phyloP scores from a whole-genome alignment of 1,140 invertebrate genomes.

The Hypothenemus hampei region DNA sequence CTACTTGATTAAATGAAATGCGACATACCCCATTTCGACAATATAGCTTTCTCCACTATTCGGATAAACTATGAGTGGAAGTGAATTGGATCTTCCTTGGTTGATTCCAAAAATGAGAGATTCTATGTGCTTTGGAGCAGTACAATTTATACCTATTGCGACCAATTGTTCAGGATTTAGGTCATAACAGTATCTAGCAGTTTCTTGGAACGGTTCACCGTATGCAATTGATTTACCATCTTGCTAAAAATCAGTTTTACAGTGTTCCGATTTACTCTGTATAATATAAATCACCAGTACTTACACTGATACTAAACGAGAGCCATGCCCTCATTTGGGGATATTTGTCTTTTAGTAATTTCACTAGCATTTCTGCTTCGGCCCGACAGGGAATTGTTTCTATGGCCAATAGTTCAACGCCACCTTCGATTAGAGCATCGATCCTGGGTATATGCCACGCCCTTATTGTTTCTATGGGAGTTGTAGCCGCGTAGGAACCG shows the following conservation, averaged over 20 bases:
- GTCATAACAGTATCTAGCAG: conserved; percentile 56
- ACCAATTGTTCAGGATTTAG: conserved; percentile 61
- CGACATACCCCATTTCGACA: conserved; percentile 53
- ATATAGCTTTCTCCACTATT: conserved; percentile 71
- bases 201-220: conserved; percentile 67
- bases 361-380: conserved; percentile 76
- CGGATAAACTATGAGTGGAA: conserved; percentile 71
- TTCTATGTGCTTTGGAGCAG: conserved; percentile 56
- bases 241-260: conserved; percentile 40
- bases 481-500: conserved; percentile 70
- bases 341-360: conserved; percentile 67
- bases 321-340: conserved; percentile 73
- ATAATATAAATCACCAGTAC: no score
- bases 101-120: conserved; percentile 56
- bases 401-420: conserved; percentile 76
- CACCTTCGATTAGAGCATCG: conserved; percentile 65
- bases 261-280: no score
- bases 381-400: conserved; percentile 82
- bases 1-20: no score
- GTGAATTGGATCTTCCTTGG: conserved; percentile 47
- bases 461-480: conserved; percentile 61
- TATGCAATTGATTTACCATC: conserved; percentile 62
- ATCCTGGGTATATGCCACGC: conserved; percentile 79
- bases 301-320: conserved; percentile 76
- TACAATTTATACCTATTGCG: conserved; percentile 84